These are phyloP conservation scores for Campylomormyrus numenius DNA, from an alignment of 2,113 vertebrate genomes.

Conservation along the genomic window DNA sequence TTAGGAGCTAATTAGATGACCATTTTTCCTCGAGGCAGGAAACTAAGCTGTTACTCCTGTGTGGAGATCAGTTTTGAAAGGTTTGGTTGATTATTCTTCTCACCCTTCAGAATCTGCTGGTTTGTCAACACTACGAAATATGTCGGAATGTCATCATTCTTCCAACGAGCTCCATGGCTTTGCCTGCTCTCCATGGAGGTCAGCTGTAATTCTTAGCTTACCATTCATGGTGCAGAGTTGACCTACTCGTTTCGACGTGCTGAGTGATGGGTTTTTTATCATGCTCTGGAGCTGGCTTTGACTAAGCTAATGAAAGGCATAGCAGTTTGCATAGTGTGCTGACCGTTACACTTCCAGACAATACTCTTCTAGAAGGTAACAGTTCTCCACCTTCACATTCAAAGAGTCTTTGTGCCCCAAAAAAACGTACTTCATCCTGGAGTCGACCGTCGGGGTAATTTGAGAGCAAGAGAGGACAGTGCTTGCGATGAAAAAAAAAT, in stretches of 20 bases:
- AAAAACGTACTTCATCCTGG: conserved; percentile 27
- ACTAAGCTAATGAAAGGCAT: conserved; percentile 18
- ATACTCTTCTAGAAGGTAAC: neutral
- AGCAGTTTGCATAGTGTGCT: conserved; percentile 27
- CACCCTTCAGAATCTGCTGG: conserved; percentile 8
- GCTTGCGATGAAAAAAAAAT: conserved; percentile 18
- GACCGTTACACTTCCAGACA: conserved; percentile 30
- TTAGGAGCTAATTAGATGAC: conserved; percentile 1
- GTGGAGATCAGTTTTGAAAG: conserved; percentile 6
- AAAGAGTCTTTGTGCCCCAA: conserved; percentile 19
- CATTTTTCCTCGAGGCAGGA: neutral
- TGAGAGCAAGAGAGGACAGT: conserved; percentile 29
- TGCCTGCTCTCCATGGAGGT: no score
- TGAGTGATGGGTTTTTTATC: neutral
- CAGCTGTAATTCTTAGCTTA: neutral
- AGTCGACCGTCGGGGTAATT: conserved; percentile 37
- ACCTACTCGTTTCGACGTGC: neutral
- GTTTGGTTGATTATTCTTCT: conserved; percentile 5
- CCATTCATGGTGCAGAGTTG: neutral
- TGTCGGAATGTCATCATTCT: neutral
- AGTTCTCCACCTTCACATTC: neutral
- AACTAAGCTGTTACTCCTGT: neutral
- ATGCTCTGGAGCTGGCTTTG: neutral
- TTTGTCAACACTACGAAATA: neutral
- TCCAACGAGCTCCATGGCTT: neutral